phyloP scores from a whole-genome alignment of 2,113 vertebrate species.

The Daboia siamensis region DNA sequence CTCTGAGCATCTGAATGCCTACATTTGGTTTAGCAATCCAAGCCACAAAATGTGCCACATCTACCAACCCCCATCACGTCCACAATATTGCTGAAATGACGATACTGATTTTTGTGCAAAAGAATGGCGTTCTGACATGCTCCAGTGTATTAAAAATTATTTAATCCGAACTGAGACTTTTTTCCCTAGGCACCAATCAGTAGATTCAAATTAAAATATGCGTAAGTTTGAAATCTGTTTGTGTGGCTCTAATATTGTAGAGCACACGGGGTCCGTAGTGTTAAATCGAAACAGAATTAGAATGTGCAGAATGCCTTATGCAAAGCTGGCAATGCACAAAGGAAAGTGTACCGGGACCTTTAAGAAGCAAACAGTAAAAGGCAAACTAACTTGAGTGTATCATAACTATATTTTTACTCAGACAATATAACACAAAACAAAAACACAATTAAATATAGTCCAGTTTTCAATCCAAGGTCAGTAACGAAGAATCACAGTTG shows the following conservation, averaged over 20 bases:
- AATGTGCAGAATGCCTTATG: too few species aligned
- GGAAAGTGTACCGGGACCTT: too few species aligned
- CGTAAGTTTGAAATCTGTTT: background rate
- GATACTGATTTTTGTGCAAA: background rate
- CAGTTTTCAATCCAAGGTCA: too few species aligned
- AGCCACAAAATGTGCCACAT: background rate
- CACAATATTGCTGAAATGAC: background rate
- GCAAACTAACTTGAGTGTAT: too few species aligned
- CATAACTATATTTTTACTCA: too few species aligned
- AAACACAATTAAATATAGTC: too few species aligned
- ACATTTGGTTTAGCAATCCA: background rate
- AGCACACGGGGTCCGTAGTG: too few species aligned
- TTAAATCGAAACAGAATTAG: too few species aligned
- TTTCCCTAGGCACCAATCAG: background rate
- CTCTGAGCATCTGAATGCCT: background rate
- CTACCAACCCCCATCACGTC: background rate
- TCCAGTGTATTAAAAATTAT: background rate
- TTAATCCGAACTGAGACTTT: background rate
- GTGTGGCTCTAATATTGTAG: background rate
- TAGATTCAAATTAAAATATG: background rate
- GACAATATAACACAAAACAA: too few species aligned
- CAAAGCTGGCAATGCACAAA: too few species aligned
- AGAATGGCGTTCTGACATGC: background rate
- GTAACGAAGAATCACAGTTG: too few species aligned
- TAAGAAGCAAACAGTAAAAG: too few species aligned